Evolutionary conservation across 1,140 invertebrate species (phyloP), one percentile per base, ranked within the genome.

Genomic region (Penaeus japonicus): DNA sequence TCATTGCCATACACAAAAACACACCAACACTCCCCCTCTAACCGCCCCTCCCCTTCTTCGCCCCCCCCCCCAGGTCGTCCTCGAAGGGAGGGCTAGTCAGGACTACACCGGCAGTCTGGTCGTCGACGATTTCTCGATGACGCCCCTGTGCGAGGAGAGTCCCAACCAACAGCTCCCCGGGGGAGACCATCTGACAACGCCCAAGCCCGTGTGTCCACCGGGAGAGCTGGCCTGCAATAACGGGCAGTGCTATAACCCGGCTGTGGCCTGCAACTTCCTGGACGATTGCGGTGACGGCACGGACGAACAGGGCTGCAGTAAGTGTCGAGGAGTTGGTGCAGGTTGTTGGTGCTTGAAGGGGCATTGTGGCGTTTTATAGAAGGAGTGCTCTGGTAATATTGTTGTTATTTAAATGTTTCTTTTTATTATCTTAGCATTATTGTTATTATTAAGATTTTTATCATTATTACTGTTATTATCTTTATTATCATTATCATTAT

Each of bases 51-150:
- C 35, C 12, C 35, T 24, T 84, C 15, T 7, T 24, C 18, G 12
- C 4, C 35, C 10, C 54, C 30, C 22, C 15, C 22, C 15, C 18
- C 87, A 88, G 87, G 32, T 88, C 75, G 79, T 88, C 30, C 55
- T 88, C 35, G 87, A 82, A 47, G 87, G 87, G 5, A 47, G 22
- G 20, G 70, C 27, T 2, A 57, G 15, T 27, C 27, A 59, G 22
- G 62, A 39, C 10, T 35, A 53, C 39, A 20, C 24, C 1, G 87
- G 87, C 12, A 75, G 77, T 30, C 39, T 88, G 47, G 80, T 47
- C 0, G 24, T 84, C 4, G 87, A 88, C 78, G 87, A 88, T 54
- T 83, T 88, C 39, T 88, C 87, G 18, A 86, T 86, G 85, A 80
- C 85, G 5, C 85, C 85, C 1, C 17, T 39, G 12, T 86, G 85